Conservation (phyloP, 2,888 invertebrate species). For the Galerucella pusilla region DNA sequence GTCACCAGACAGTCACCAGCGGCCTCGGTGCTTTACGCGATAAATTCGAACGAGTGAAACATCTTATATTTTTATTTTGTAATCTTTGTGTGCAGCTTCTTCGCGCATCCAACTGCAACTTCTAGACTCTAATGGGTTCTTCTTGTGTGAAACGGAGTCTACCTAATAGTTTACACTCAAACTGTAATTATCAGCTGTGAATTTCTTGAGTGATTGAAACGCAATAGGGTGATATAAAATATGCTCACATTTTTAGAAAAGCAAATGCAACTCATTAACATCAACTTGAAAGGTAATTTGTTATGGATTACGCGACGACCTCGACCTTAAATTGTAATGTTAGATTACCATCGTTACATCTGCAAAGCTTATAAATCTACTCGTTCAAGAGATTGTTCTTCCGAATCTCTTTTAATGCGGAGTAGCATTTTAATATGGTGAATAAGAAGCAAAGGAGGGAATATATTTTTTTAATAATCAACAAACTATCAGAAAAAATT, state of each 20-base stretch:
- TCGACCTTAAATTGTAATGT: constrained; percentile 8
- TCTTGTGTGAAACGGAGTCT: too few species aligned
- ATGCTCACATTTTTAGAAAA: constrained; percentile 3
- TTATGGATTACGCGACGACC: neutral
- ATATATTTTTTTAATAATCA: neutral
- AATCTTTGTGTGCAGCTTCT: too few species aligned
- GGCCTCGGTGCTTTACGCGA: too few species aligned
- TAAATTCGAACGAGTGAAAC: too few species aligned
- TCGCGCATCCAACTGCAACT: too few species aligned
- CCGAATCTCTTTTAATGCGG: neutral
- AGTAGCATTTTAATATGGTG: neutral
- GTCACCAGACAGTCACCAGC: too few species aligned
- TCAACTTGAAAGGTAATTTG: constrained; percentile 9
- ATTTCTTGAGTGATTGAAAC: neutral
- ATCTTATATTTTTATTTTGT: too few species aligned
- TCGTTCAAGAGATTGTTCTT: neutral
- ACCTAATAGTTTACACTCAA: too few species aligned
- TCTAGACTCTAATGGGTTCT: too few species aligned
- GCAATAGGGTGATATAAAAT: neutral
- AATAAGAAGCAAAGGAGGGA: neutral
- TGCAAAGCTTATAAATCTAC: neutral
- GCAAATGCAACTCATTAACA: neutral
- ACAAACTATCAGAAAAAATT: too few species aligned
- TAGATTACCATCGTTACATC: neutral
- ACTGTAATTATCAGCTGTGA: too few species aligned